Percentiles rank a stretch among this genome's conserved stretches.
Evolutionary conservation across 2,888 invertebrate species (phyloP).

Genomic region (Agonopterix heracliana): DNA sequence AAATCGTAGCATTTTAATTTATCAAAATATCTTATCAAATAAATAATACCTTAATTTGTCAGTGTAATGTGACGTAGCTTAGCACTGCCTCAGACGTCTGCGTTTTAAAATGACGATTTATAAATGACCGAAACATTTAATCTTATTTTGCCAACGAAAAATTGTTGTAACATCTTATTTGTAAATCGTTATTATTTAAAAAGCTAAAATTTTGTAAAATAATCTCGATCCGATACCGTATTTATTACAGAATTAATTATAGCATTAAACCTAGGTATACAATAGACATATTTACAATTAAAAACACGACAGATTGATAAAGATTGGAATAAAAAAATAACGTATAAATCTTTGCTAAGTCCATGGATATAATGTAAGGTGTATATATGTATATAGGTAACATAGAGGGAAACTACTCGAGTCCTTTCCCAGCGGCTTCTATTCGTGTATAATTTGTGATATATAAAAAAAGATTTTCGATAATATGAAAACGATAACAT

Average conservation of each 20-base stretch:
- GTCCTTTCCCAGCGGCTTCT: slow-evolving; percentile 53
- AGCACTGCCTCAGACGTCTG: too few species aligned
- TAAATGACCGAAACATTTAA: too few species aligned
- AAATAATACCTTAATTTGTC: too few species aligned
- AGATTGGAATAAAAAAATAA: slow-evolving; percentile 21
- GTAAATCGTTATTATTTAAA: too few species aligned
- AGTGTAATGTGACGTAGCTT: too few species aligned
- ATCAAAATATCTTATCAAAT: too few species aligned
- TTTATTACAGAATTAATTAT: not conserved
- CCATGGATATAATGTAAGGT: slow-evolving; percentile 35
- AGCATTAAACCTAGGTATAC: slow-evolving; percentile 13
- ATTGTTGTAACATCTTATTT: not conserved
- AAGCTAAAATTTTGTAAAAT: slow-evolving; percentile 18
- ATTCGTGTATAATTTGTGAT: slow-evolving; percentile 57
- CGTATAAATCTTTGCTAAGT: slow-evolving; percentile 36
- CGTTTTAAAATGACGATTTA: too few species aligned
- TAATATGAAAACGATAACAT: slow-evolving; percentile 29
- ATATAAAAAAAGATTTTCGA: slow-evolving; percentile 39
- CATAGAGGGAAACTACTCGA: slow-evolving; percentile 34
- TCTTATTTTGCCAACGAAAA: too few species aligned
- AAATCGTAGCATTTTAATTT: too few species aligned
- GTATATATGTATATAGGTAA: slow-evolving; percentile 64
- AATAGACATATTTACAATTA: slow-evolving; percentile 28
- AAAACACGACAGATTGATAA: slow-evolving; percentile 16
- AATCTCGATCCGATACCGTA: slow-evolving; percentile 4